These are phyloP conservation scores for Atta cephalotes DNA, from an alignment of 1,140 invertebrate genomes.

Conservation along the genomic window DNA sequence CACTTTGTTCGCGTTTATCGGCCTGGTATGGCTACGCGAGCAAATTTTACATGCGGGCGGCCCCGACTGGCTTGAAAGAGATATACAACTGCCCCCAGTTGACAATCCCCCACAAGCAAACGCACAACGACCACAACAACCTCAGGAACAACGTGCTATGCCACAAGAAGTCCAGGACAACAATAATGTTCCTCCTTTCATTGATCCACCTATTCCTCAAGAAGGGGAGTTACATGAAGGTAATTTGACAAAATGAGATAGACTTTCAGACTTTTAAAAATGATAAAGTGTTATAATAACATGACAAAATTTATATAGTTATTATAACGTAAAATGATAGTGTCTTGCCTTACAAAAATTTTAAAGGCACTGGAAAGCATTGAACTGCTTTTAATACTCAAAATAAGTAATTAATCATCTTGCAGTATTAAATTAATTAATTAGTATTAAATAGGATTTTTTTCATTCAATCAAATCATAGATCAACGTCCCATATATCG, in stretches of 20 bases:
- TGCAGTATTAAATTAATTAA: no score
- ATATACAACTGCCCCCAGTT: conserved; percentile 84
- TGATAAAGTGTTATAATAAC: background rate
- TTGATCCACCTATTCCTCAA: conserved; percentile 77
- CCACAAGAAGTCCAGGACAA: conserved; percentile 79
- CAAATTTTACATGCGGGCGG: conserved; percentile 99
- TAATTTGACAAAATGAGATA: conserved; percentile 13
- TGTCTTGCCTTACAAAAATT: no score
- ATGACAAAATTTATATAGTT: background rate
- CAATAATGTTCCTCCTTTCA: conserved; percentile 85
- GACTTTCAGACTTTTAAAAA: background rate
- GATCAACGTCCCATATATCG: conserved; percentile 69
- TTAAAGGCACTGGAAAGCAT: no score
- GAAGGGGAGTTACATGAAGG: conserved; percentile 72
- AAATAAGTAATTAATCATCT: no score
- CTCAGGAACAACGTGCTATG: conserved; percentile 72
- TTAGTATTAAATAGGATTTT: background rate
- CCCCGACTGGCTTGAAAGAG: conserved; percentile 96
- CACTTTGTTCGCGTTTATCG: conserved; percentile 98
- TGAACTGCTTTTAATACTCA: no score
- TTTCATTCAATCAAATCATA: conserved; percentile 17
- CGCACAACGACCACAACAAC: conserved; percentile 69
- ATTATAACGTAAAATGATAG: no score
- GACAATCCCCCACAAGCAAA: conserved; percentile 79
- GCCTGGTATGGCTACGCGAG: conserved; percentile 98